A percentile compares a stretch with the other conserved stretches of the same genome.
These are phyloP conservation scores for Chrysochloris asiatica DNA, from an alignment of 2,113 vertebrate genomes.

Conservation along the genomic window DNA sequence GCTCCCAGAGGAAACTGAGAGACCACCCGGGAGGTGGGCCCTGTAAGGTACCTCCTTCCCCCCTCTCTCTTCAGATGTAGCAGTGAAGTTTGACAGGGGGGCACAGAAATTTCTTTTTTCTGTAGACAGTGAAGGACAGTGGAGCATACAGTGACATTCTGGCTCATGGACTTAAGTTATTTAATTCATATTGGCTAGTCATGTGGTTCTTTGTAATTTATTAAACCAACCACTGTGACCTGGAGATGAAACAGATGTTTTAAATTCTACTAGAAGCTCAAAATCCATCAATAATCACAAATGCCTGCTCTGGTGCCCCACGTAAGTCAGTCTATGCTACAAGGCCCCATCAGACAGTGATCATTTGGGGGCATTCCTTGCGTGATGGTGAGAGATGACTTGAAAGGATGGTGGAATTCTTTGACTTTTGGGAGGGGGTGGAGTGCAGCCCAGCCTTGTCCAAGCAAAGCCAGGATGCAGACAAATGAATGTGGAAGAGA, in stretches of 20 bases:
- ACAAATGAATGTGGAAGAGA: neutral
- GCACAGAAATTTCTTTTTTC: neutral
- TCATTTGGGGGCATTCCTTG: neutral
- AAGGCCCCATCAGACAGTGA: constrained; percentile 8
- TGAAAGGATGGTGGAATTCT: neutral
- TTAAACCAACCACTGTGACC: constrained; percentile 39
- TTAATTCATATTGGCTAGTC: constrained; percentile 35
- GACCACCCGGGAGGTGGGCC: neutral
- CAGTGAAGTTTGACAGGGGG: neutral
- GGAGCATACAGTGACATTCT: constrained; percentile 3
- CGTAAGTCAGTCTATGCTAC: neutral
- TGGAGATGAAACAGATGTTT: constrained; percentile 21
- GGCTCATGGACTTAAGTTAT: constrained; percentile 40
- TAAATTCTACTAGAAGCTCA: constrained; percentile 19
- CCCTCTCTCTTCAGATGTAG: neutral
- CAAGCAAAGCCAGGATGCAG: neutral
- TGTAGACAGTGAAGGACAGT: neutral
- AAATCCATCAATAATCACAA: neutral
- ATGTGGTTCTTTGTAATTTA: constrained; percentile 38
- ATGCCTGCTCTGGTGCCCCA: neutral
- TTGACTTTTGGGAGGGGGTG: neutral
- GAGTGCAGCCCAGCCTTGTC: neutral
- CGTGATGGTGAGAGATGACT: neutral
- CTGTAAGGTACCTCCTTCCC: neutral
- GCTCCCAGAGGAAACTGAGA: constrained; percentile 4